A percentile compares a stretch with the other conserved stretches of the same genome.
These are phyloP conservation scores for Sphaeridia pumilis DNA, from an alignment of 2,888 invertebrate species.

Conservation along the genomic window DNA sequence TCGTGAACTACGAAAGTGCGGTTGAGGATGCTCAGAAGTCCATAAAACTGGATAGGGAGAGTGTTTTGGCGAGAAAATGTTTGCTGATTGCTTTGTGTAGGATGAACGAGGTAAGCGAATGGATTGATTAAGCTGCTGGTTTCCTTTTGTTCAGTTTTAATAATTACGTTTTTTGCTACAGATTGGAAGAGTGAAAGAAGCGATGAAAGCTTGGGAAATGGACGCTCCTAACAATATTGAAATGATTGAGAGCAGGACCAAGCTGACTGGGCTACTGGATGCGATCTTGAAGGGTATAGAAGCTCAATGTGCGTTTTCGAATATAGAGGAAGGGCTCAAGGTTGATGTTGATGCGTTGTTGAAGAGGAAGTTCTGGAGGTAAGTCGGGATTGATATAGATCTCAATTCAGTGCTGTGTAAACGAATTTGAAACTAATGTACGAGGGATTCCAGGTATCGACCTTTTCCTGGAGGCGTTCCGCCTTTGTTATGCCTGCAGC, in stretches of 20 bases:
- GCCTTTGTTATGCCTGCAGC: slow-evolving; percentile 31
- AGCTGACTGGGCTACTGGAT: slow-evolving; percentile 27
- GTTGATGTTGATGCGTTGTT: slow-evolving; percentile 29
- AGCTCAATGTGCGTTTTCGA: slow-evolving; percentile 29
- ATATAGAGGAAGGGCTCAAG: slow-evolving; percentile 29
- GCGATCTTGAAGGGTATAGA: slow-evolving; percentile 33
- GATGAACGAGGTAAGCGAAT: slow-evolving; percentile 25
- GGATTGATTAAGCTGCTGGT: neutral
- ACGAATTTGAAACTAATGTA: neutral
- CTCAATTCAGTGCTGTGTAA: too few relatives aligned
- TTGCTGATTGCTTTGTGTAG: slow-evolving; percentile 31
- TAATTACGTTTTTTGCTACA: slow-evolving; percentile 8
- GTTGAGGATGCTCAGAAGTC: slow-evolving; percentile 27
- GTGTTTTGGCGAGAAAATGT: slow-evolving; percentile 31
- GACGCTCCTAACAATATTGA: slow-evolving; percentile 27
- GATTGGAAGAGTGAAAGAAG: slow-evolving; percentile 28
- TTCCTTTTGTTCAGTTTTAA: neutral
- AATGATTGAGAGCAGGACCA: slow-evolving; percentile 33
- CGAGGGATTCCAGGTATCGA: slow-evolving; percentile 18
- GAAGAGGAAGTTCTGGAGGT: slow-evolving; percentile 30
- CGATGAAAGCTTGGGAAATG: slow-evolving; percentile 29
- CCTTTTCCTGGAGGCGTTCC: slow-evolving; percentile 26
- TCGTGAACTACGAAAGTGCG: slow-evolving; percentile 26
- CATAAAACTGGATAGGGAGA: slow-evolving; percentile 23
- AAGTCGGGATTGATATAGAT: slow-evolving; percentile 8